Conservation (phyloP, 2,888 invertebrate species). For the Gerosis bhagava region DNA sequence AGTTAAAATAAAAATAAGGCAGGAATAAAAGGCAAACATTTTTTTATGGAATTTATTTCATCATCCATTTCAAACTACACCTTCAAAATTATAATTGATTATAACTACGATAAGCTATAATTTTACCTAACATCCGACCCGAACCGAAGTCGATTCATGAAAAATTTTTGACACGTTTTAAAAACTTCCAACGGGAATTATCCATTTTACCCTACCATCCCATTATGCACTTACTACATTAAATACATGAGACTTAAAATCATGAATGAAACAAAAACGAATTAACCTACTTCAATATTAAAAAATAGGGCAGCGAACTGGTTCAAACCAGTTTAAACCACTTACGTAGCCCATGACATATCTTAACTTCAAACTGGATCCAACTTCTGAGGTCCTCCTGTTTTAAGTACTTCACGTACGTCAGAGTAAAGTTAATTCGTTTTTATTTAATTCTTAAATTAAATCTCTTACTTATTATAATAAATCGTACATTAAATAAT, state of each 20-base stretch:
- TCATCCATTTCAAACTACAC: conserved; percentile 80
- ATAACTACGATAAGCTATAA: conserved; percentile 80
- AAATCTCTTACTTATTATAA: conserved; percentile 45
- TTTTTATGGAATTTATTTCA: conserved; percentile 71
- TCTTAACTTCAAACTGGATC: no score
- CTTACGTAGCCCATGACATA: neutral
- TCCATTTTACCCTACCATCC: conserved; percentile 57
- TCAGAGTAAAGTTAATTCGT: no score
- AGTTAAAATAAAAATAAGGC: neutral
- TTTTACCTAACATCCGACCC: conserved; percentile 69
- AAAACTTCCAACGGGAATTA: conserved; percentile 62
- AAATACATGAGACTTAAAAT: conserved; percentile 31
- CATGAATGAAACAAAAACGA: conserved; percentile 9
- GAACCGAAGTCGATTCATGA: conserved; percentile 59
- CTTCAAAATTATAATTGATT: conserved; percentile 79
- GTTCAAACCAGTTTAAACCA: no score
- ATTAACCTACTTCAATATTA: no score
- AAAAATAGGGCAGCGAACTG: no score
- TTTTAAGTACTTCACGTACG: no score
- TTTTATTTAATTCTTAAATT: conserved; percentile 44
- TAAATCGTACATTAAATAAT: conserved; percentile 56
- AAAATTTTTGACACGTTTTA: conserved; percentile 76
- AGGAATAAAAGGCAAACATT: conserved; percentile 33
- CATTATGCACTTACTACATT: conserved; percentile 68
- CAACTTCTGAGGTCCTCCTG: no score